Conservation (phyloP, 2,113 vertebrate genomes). For the Anoura caudifer region DNA sequence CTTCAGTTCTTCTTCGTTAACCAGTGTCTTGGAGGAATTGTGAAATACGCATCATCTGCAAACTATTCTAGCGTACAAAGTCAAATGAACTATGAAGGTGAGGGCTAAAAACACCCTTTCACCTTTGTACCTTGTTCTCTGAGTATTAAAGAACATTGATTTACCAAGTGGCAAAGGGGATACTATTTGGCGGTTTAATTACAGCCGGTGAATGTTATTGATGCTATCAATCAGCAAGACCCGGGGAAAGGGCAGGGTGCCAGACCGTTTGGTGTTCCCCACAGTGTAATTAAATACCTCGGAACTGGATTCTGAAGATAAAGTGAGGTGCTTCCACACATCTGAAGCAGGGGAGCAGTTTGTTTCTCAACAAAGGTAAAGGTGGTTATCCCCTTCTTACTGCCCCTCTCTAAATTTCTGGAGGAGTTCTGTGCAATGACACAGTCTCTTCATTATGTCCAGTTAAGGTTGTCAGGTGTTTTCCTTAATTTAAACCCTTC, state of each 20-base stretch:
- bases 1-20: constrained; percentile 61
- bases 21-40: background rate
- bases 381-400: accelerated
- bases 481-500: constrained; percentile 53
- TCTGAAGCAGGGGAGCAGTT: constrained; percentile 55
- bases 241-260: constrained; percentile 57
- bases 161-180: constrained; percentile 61
- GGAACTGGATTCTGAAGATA: constrained; percentile 69
- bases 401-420: constrained; percentile 15
- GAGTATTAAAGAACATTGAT: constrained; percentile 64
- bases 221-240: constrained; percentile 76
- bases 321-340: constrained; percentile 60
- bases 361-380: constrained; percentile 65
- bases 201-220: constrained; percentile 78
- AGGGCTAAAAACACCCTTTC: constrained; percentile 46
- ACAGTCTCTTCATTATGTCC: background rate
- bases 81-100: constrained; percentile 72
- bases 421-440: constrained; percentile 24
- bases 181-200: constrained; percentile 80
- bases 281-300: constrained; percentile 78
- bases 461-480: constrained; percentile 40
- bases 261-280: constrained; percentile 71
- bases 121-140: constrained; percentile 30
- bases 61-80: constrained; percentile 20
- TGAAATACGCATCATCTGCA: constrained; percentile 59